These are phyloP conservation scores for Andrena haemorrhoa DNA, from an alignment of 2,888 invertebrate species.

Conservation along the genomic window DNA sequence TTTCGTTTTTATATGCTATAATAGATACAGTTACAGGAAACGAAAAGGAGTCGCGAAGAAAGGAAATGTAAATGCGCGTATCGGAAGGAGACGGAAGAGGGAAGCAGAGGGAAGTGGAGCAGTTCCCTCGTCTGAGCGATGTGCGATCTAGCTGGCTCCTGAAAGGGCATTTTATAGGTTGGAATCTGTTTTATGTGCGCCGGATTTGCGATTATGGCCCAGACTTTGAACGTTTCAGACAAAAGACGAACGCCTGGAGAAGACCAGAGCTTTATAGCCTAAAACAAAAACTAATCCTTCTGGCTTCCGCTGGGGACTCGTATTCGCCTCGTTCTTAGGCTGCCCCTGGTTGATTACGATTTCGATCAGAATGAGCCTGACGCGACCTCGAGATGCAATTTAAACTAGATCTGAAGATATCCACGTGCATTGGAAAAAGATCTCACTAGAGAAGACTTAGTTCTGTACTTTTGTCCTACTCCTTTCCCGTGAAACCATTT, in stretches of 20 bases:
- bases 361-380: background rate
- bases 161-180: conserved; percentile 77
- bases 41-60: background rate
- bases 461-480: too few relatives aligned
- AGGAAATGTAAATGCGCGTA: background rate
- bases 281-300: conserved; percentile 66
- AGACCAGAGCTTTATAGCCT: conserved; percentile 52
- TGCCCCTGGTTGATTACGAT: background rate
- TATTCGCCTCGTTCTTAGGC: conserved; percentile 4
- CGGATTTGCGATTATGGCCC: conserved; percentile 78
- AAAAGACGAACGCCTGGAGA: conserved; percentile 52
- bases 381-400: background rate
- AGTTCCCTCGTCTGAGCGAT: conserved; percentile 54
- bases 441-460: too few relatives aligned
- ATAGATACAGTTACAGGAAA: background rate
- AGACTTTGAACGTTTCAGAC: conserved; percentile 66
- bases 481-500: too few relatives aligned
- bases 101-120: conserved; percentile 33
- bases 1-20: background rate
- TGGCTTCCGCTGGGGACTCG: background rate
- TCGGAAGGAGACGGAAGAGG: conserved; percentile 25
- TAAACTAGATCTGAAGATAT: background rate
- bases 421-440: too few relatives aligned
- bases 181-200: conserved; percentile 79
- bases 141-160: conserved; percentile 46